These are phyloP conservation scores for Chloroceryle amazona DNA, from an alignment of 2,797 vertebrate genomes.

Conservation along the genomic window DNA sequence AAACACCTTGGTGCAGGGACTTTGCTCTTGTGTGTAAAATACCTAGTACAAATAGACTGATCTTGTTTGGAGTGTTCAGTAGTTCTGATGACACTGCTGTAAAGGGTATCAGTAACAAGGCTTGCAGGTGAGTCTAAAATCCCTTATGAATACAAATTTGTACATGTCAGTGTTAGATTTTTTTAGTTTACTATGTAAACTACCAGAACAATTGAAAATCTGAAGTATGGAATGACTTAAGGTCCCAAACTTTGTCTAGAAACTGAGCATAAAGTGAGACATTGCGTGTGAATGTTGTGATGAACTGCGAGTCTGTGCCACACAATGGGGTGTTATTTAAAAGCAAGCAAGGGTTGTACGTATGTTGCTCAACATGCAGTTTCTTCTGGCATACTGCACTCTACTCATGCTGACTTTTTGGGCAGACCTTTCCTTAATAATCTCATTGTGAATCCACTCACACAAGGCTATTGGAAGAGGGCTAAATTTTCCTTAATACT, in stretches of 20 bases:
- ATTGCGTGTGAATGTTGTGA: accelerated
- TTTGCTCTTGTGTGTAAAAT: not conserved
- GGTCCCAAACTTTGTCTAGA: not conserved
- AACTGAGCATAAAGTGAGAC: not conserved
- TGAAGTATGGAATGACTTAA: not conserved
- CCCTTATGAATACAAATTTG: not conserved
- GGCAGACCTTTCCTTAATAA: not conserved
- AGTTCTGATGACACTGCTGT: not conserved
- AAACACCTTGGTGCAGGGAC: not conserved
- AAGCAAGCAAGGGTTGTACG: not conserved
- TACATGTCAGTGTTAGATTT: not conserved
- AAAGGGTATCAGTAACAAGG: not conserved
- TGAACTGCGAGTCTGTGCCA: not conserved
- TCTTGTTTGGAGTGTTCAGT: not conserved
- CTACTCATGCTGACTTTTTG: not conserved
- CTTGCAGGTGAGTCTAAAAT: not conserved
- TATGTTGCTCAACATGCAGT: not conserved
- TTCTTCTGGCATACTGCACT: not conserved
- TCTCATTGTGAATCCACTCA: not conserved
- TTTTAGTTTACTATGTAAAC: not conserved
- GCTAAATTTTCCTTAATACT: not conserved
- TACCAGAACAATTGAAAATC: not conserved
- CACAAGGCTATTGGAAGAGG: not conserved
- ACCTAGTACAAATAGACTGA: not conserved
- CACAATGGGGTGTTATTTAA: not conserved